Base-by-base conservation (phyloP, 2,797 vertebrate species). In the Lacerta viridis region DNA sequence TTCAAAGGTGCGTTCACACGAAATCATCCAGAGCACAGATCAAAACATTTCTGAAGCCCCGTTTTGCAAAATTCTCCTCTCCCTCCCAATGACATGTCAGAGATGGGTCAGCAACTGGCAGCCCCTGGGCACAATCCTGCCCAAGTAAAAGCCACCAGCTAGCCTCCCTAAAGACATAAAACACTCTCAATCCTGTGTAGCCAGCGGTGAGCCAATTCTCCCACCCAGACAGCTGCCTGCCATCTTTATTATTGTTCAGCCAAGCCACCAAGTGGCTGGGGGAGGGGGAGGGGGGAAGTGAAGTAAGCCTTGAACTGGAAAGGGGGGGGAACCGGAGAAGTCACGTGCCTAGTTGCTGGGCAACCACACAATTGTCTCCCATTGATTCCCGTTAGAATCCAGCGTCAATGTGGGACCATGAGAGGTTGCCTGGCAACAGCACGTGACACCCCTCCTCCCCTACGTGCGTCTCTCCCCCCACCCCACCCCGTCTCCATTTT, bases 381-480 rank as follows among this genome's bases (percentile, higher is more conserved):
- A 36, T 64, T 7, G 50, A 89, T 89, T 84, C 55, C n/a, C 18
- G 50, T 25, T 10, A 43, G 50, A 46, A 74, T 43, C 66, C 69
- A 46, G 75, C 29, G 36, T 82, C 27, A 59, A 61, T 8, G 27
- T 10, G 29, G 82, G 20, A 77, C 20, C 83, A 25, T 5, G 2
- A 46, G 11, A 3, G 66, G 76, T 80, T 88, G 75, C 87, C n/a
- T 3, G 23, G 87, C 75, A 84, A 72, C 33, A 25, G 27, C 20
- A 39, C n/a, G 36, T 3, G 7, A 55, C 27, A 2, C 36, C 33
- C 9, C 29, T 5, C 25, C 27, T 33, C 29, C 18, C 7, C 13
- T 43, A 8, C 0, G 39, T 29, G 8, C 3, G 5, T 3, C 7
- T n/a, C 33, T 29, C 3, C 4, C 36, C 36, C 46, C 7, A 23